phyloP scores from a whole-genome alignment of 2,113 vertebrate species.

The Corvus cornix region DNA sequence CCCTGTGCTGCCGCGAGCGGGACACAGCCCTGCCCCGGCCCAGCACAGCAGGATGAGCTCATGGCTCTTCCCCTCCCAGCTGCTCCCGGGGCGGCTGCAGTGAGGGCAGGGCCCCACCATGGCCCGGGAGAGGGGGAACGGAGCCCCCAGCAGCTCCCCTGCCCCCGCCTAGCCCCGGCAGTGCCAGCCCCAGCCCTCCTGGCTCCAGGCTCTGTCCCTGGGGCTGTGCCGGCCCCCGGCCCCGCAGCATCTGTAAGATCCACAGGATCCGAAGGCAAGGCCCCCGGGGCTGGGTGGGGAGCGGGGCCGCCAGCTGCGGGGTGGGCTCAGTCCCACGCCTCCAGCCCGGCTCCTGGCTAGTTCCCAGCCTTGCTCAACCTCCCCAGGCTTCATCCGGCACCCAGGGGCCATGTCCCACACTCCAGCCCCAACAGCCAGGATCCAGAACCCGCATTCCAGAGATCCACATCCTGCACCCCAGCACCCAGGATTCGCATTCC shows the following conservation, averaged over 20 bases:
- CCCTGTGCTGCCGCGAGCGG: fast-evolving
- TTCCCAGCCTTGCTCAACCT: neutral
- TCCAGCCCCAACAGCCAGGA: neutral
- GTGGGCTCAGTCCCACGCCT: neutral
- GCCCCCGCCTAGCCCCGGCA: neutral
- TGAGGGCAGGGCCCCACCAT: neutral
- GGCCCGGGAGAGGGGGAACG: fast-evolving
- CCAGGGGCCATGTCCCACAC: neutral
- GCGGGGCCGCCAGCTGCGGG: neutral
- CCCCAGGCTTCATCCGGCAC: neutral
- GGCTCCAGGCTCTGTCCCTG: neutral
- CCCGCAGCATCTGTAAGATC: fast-evolving
- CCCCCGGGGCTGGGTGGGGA: neutral
- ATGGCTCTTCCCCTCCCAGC: neutral
- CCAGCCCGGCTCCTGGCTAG: fast-evolving
- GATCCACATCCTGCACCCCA: neutral
- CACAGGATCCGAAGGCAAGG: neutral
- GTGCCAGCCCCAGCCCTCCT: neutral
- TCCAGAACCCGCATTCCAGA: neutral
- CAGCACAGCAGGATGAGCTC: neutral
- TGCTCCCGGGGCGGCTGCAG: neutral
- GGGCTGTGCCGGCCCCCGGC: neutral
- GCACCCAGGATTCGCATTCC: no score
- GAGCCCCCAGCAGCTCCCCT: neutral
- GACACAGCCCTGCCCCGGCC: neutral